Percentiles rank a stretch among this genome's conserved stretches.
Evolutionary conservation across 2,113 vertebrate species (phyloP).

Genomic region (Cyanistes caeruleus): DNA sequence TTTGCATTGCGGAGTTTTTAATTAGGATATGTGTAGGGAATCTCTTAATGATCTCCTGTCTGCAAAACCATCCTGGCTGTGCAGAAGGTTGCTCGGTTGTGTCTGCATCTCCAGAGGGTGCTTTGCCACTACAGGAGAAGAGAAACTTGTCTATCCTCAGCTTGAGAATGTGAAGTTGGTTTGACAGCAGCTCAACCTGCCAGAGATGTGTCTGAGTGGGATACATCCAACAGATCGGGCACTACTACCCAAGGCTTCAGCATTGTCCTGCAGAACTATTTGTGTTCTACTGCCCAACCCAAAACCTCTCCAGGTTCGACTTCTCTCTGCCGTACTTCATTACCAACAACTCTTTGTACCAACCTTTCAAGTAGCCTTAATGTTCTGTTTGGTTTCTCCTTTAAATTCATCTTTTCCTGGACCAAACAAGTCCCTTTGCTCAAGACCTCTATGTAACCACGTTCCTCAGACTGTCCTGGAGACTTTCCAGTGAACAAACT

Average conservation of each 20-base stretch:
- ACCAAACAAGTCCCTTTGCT: not conserved
- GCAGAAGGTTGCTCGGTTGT: not conserved
- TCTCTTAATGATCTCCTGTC: conserved; percentile 64
- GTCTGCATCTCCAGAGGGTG: conserved; percentile 25
- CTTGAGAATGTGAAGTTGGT: not conserved
- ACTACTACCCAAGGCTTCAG: not conserved
- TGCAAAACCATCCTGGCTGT: conserved; percentile 30
- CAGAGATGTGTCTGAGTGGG: not conserved
- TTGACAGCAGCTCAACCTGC: not conserved
- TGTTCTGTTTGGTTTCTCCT: not conserved
- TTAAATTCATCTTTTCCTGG: not conserved
- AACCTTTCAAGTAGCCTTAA: not conserved
- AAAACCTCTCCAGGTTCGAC: not conserved
- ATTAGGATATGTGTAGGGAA: conserved; percentile 68
- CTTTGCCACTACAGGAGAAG: not conserved
- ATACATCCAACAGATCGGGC: not conserved
- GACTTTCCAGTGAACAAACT: not conserved
- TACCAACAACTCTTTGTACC: not conserved
- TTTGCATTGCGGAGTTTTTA: conserved; percentile 66
- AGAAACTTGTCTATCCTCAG: not conserved
- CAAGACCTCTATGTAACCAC: accelerated
- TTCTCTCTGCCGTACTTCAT: not conserved
- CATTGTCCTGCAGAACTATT: not conserved
- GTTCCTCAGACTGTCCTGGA: accelerated
- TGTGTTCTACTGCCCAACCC: not conserved